A percentile compares a stretch with the other conserved stretches of the same genome.
phyloP scores from a whole-genome alignment of 2,797 vertebrate genomes.

The Pelodytes ibericus region DNA sequence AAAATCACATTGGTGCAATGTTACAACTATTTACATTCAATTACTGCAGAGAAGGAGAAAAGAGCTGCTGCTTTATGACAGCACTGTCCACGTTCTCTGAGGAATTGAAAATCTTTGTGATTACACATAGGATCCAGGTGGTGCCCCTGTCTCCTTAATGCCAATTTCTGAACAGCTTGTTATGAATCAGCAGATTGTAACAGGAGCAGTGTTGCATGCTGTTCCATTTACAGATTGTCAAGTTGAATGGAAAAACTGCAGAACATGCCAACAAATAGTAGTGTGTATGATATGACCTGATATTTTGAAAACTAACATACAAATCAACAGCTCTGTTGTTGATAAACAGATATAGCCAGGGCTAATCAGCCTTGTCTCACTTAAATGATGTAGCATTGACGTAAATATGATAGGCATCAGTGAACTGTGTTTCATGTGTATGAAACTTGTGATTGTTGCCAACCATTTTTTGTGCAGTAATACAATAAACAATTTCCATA shows the following conservation, averaged over 20 bases:
- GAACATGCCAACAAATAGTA: slow-evolving; percentile 32
- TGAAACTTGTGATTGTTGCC: too few species aligned
- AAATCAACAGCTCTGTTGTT: neutral
- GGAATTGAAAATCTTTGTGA: slow-evolving; percentile 50
- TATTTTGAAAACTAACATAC: neutral
- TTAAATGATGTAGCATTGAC: neutral
- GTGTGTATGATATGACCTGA: slow-evolving; percentile 22
- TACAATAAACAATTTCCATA: too few species aligned
- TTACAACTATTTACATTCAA: slow-evolving; percentile 45
- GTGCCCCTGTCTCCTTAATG: slow-evolving; percentile 54
- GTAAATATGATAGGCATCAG: neutral
- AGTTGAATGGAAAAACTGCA: slow-evolving; percentile 39
- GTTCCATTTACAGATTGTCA: slow-evolving; percentile 53
- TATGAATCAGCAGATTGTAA: slow-evolving; percentile 52
- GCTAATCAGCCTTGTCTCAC: neutral
- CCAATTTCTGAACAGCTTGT: slow-evolving; percentile 54
- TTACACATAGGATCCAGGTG: slow-evolving; percentile 55
- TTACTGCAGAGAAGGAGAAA: slow-evolving; percentile 41
- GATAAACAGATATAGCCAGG: slow-evolving; percentile 5
- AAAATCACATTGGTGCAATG: slow-evolving; percentile 25
- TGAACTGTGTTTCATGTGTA: neutral
- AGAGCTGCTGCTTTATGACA: slow-evolving; percentile 32
- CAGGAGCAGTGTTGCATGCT: slow-evolving; percentile 46
- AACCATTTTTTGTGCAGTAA: too few species aligned
- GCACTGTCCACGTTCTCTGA: slow-evolving; percentile 31